Base-by-base conservation (phyloP, 2,113 vertebrate species). In the Plotosus lineatus region DNA sequence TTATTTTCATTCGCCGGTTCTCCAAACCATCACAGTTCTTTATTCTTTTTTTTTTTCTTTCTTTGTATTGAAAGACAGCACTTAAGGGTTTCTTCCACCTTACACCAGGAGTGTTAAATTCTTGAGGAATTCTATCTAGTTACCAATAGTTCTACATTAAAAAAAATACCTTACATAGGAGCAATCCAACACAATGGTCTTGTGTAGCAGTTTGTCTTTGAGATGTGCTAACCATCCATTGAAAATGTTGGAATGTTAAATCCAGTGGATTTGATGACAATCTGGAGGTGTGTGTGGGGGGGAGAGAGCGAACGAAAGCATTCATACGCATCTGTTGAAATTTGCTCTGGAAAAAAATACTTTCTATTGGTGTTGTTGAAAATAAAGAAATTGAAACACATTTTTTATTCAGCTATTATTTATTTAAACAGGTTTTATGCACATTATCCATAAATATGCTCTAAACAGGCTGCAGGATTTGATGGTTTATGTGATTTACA, bases 41-140 rank as follows among this genome's bases (percentile, higher is more conserved):
- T 19, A 17, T 51, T 51, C 12, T 46, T 12, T 46, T 46, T 46
- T 12, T 46, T 46, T 46, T 12, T 12, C 12, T 12, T 12, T 46
- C 12, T 46, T 51, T 1, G 75, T 66, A 78, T 72, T 66, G 61
- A 77, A 84, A 58, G 42, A 84, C 80, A 84, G 78, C 85, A 84
- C 91, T n/a, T 90, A 84, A 89, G 88, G 89, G 89, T 91, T 92
- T 91, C 91, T 93, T 93, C 89, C 83, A 82, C 87, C 77, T 84
- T 79, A 77, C 76, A 84, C 85, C 82, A 80, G 69, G 87, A 82
- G 68, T 65, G 82, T 78, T 79, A 4, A 76, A 50, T 63, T 75
- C 61, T 26, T 79, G 33, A 19, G 73, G 82, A 33, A 65, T 76
- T 9, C 23, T 60, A 19, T 63, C n/a, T 46, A 65, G 71, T 36